A percentile compares a stretch with the other conserved stretches of the same genome.
These are phyloP conservation scores for Dicrurus megarhynchus DNA, from an alignment of 2,113 vertebrate genomes.

Conservation along the genomic window DNA sequence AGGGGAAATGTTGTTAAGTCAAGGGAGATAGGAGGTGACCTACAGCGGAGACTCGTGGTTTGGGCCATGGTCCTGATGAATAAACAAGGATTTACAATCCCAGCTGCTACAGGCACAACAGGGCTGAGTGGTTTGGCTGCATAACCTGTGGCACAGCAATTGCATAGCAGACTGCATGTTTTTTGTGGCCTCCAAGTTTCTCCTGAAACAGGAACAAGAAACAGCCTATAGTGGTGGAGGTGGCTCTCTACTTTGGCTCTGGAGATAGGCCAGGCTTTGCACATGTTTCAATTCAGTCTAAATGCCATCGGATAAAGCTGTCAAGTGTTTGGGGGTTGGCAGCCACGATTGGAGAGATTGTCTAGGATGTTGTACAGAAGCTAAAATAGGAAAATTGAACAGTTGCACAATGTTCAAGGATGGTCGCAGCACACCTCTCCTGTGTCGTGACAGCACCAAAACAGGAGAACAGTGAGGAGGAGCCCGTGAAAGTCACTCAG, in stretches of 20 bases:
- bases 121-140: background rate
- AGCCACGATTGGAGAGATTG: background rate
- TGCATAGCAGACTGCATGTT: background rate
- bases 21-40: background rate
- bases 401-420: background rate
- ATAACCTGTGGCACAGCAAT: background rate
- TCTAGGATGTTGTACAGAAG: background rate
- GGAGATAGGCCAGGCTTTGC: background rate
- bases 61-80: background rate
- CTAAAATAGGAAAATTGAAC: background rate
- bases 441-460: background rate
- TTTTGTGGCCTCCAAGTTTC: background rate
- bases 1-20: accelerated
- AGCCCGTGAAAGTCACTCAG: background rate
- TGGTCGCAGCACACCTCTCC: background rate
- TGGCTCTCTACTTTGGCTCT: background rate
- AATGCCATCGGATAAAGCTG: background rate
- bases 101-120: background rate
- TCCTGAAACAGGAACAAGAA: background rate
- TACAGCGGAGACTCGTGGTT: background rate
- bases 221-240: background rate
- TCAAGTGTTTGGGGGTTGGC: background rate
- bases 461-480: background rate
- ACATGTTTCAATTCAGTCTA: background rate
- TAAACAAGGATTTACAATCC: background rate